These are phyloP conservation scores for Speoplatyrhinus poulsoni DNA, from an alignment of 2,113 vertebrate species.

Conservation along the genomic window DNA sequence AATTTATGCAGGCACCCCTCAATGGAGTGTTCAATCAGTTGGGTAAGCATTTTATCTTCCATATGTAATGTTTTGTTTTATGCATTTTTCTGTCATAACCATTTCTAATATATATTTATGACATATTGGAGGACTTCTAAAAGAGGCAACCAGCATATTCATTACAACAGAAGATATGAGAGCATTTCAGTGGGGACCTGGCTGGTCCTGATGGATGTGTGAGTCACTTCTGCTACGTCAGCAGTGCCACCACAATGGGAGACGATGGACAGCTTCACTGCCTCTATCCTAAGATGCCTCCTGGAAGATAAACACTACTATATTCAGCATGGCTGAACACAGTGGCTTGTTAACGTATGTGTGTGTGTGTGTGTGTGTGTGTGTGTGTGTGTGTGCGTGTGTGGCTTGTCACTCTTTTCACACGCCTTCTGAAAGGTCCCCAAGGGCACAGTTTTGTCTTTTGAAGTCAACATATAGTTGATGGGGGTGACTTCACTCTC, in stretches of 20 bases:
- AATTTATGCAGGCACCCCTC: neutral
- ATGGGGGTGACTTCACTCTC: neutral
- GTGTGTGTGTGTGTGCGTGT: neutral
- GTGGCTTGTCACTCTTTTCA: constrained; percentile 8
- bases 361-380: constrained; percentile 4
- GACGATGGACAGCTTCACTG: constrained; percentile 16
- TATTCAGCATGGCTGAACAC: constrained; percentile 33
- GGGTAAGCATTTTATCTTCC: too few species aligned
- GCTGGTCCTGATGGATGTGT: neutral
- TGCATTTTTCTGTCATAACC: neutral
- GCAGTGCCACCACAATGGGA: constrained; percentile 14
- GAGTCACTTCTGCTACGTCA: constrained; percentile 16
- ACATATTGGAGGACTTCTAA: neutral
- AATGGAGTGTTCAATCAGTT: too few species aligned
- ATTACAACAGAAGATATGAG: neutral
- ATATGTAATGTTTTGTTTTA: neutral
- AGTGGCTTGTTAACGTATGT: constrained; percentile 8
- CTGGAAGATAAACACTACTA: constrained; percentile 37
- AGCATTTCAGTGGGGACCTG: too few species aligned
- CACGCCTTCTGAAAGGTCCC: constrained; percentile 1
- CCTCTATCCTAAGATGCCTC: constrained; percentile 36
- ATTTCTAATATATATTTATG: neutral
- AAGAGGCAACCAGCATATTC: neutral
- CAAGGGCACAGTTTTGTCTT: neutral
- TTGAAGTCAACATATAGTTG: neutral